Evolutionary conservation across 2,797 vertebrate species (phyloP).

Genomic region (Danionella dracula): DNA sequence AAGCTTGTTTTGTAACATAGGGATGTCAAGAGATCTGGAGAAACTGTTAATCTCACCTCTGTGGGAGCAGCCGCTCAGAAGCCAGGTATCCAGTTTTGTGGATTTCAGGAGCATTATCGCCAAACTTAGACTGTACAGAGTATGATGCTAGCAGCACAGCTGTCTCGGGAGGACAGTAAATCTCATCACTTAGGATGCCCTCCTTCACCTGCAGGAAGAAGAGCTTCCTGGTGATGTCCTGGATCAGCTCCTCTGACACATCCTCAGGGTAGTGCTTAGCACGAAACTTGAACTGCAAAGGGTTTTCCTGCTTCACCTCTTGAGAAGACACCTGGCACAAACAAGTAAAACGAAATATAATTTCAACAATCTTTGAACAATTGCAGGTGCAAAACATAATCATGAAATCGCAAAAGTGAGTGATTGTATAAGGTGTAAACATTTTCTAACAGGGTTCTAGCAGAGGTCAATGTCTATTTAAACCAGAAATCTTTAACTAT

Average conservation of each 20-base stretch:
- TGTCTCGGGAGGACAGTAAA: constrained; percentile 93
- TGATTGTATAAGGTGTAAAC: too few species aligned
- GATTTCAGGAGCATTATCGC: constrained; percentile 72
- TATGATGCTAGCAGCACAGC: constrained; percentile 94
- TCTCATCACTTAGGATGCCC: constrained; percentile 76
- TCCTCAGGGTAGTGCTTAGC: constrained; percentile 93
- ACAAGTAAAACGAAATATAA: too few species aligned
- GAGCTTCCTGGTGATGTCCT: constrained; percentile 91
- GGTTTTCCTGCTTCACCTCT: constrained; percentile 84
- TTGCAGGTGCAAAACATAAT: too few species aligned
- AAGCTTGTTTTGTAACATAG: too few species aligned
- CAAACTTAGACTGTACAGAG: constrained; percentile 88
- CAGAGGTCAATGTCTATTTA: background rate
- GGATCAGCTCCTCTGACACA: constrained; percentile 89
- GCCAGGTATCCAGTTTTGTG: constrained; percentile 80
- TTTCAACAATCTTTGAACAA: too few species aligned
- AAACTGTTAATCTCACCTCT: constrained; percentile 69
- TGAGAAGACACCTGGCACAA: constrained; percentile 82
- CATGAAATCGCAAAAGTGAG: too few species aligned
- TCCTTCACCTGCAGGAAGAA: constrained; percentile 96
- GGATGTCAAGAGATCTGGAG: too few species aligned
- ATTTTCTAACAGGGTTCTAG: background rate
- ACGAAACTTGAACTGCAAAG: constrained; percentile 88
- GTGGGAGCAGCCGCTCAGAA: constrained; percentile 82
- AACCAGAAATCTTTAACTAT: background rate